A percentile compares a stretch with the other conserved stretches of the same genome.
Conservation (phyloP, 2,797 vertebrate species). For the Pogoniulus pusillus region DNA sequence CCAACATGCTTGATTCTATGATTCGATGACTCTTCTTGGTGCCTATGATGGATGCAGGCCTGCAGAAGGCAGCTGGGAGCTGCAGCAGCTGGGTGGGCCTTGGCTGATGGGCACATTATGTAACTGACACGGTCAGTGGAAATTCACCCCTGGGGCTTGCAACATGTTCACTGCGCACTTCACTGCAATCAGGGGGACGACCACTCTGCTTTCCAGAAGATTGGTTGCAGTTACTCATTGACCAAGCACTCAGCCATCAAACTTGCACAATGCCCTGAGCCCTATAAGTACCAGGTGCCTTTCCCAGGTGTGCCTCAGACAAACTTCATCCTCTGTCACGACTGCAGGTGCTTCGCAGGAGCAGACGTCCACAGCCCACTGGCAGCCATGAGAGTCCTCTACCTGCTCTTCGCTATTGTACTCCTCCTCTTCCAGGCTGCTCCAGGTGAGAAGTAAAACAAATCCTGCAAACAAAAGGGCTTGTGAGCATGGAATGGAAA, state of each 20-base stretch:
- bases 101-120: not conserved
- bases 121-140: not conserved
- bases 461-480: fast-evolving
- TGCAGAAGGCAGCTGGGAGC: not conserved
- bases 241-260: slow-evolving; percentile 13
- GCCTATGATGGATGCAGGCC: not conserved
- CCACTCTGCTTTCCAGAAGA: not conserved
- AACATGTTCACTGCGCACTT: not conserved
- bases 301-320: not conserved
- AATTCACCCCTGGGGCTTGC: slow-evolving; percentile 30
- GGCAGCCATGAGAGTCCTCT: slow-evolving; percentile 53
- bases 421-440: slow-evolving; percentile 56
- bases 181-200: not conserved
- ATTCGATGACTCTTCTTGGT: too few species aligned
- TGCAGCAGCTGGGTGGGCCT: not conserved
- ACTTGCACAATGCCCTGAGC: not conserved
- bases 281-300: not conserved
- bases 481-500: not conserved
- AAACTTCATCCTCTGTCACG: not conserved
- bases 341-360: not conserved
- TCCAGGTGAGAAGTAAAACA: slow-evolving; percentile 42
- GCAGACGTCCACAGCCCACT: not conserved
- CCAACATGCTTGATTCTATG: too few species aligned
- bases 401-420: slow-evolving; percentile 15
- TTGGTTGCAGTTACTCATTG: slow-evolving; percentile 49